Base-by-base conservation (phyloP, 2,797 vertebrate species). In the Champsocephalus esox region DNA sequence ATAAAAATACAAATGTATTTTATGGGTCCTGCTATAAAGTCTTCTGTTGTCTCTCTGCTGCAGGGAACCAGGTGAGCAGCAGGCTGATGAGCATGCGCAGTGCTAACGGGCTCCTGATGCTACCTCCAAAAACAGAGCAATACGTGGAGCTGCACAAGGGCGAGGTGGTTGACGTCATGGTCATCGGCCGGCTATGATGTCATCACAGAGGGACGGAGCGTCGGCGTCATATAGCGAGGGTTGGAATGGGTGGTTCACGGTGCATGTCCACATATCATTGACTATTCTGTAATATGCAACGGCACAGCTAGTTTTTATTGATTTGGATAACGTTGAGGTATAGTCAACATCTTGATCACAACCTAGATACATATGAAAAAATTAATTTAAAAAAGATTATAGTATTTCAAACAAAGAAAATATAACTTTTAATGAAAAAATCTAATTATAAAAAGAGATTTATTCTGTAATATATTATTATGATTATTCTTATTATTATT, bases 251-350 rank as follows among this genome's bases (percentile, higher is more conserved):
- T 91, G 95, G 96, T 96, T 94, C 96, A 96, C 95, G 96, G 97
- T 99, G 98, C 98, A 99, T 99, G 98, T 98, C 97, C 97, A 98
- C 98, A 98, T 99, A 98, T 98, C 97, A 99, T 98, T 98, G 97
- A 99, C 98, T 98, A 99, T 98, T 97, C 97, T 97, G 98, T 99
- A 98, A 99, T 99, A 99, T 99, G 98, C 98, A 99, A 99, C 84
- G 97, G 98, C 98, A 99, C 98, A 99, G 97, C 97, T 99, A 98
- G 97, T 97, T 99, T 99, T 99, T 98, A 94, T 95, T 97, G 96
- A 98, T 98, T 97, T 97, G 98, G 97, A 98, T 97, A 98, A 97
- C 95, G 95, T 97, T 97, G 97, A 98, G 97, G 96, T 98, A 97
- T 97, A 98, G 97, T 98, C 97, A 96, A 99, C 97, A 99, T 96